Evolutionary conservation across 2,888 invertebrate genomes (phyloP).

Genomic region (Periphyllus acericola): DNA sequence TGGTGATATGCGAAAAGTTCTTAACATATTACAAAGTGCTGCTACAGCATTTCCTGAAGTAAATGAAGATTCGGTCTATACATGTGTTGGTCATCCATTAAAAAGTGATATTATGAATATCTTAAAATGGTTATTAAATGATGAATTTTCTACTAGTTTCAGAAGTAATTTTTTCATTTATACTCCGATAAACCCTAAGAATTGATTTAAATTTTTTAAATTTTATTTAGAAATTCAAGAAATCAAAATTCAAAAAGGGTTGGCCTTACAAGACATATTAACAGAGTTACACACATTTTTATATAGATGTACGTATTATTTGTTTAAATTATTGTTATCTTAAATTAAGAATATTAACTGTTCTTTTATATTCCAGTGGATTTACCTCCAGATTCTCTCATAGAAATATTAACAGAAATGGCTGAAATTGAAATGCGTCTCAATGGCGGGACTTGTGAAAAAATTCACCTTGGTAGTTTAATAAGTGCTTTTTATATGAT

Average conservation of each 20-base stretch:
- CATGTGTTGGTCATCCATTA: slow-evolving; percentile 96
- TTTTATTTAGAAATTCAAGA: slow-evolving; percentile 76
- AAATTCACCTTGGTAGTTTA: slow-evolving; percentile 87
- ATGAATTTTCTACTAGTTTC: slow-evolving; percentile 79
- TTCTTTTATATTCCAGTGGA: slow-evolving; percentile 77
- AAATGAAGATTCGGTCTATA: slow-evolving; percentile 90
- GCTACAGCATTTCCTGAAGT: slow-evolving; percentile 91
- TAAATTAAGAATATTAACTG: slow-evolving; percentile 13
- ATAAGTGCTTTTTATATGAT: slow-evolving; percentile 87
- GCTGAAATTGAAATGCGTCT: slow-evolving; percentile 89
- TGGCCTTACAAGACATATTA: slow-evolving; percentile 92
- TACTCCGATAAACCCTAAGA: slow-evolving; percentile 21
- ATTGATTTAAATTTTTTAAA: slow-evolving; percentile 11
- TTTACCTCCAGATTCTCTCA: slow-evolving; percentile 81
- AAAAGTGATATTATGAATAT: slow-evolving; percentile 89
- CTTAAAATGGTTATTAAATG: slow-evolving; percentile 85
- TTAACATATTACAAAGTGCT: slow-evolving; percentile 96
- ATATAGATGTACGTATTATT: slow-evolving; percentile 79
- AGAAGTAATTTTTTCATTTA: slow-evolving; percentile 72
- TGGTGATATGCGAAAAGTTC: slow-evolving; percentile 97
- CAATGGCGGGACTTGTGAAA: slow-evolving; percentile 87
- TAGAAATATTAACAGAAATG: slow-evolving; percentile 84
- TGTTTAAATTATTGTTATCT: not conserved
- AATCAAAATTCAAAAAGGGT: slow-evolving; percentile 87
- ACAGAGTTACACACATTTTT: slow-evolving; percentile 89